These are phyloP conservation scores for Psophia crepitans DNA, from an alignment of 2,113 vertebrate genomes.

Conservation along the genomic window DNA sequence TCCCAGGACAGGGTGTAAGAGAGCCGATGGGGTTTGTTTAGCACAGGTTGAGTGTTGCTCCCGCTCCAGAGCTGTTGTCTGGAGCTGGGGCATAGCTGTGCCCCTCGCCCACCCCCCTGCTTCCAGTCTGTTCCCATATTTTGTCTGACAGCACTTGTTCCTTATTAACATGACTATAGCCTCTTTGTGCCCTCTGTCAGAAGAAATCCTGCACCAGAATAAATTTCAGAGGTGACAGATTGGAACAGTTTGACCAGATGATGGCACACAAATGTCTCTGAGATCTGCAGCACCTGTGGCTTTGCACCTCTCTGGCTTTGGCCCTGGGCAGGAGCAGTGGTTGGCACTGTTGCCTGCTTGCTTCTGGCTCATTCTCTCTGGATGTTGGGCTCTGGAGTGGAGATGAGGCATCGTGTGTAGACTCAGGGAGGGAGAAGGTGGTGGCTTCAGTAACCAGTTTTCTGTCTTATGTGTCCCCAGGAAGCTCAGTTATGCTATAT, in stretches of 20 bases:
- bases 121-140: slow-evolving; percentile 55
- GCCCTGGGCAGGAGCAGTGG: not conserved
- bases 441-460: not conserved
- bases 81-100: not conserved
- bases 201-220: slow-evolving; percentile 38
- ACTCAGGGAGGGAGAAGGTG: not conserved
- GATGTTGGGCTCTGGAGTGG: not conserved
- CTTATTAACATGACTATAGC: slow-evolving; percentile 50
- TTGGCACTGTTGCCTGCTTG: not conserved
- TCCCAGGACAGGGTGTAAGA: not conserved
- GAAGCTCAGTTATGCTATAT: not conserved
- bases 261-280: slow-evolving; percentile 43
- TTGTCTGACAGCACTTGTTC: slow-evolving; percentile 40
- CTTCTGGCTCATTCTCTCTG: not conserved
- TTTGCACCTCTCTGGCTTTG: not conserved
- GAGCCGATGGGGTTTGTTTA: not conserved
- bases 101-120: not conserved
- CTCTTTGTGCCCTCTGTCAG: slow-evolving; percentile 43
- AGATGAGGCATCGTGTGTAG: not conserved
- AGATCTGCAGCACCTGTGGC: not conserved
- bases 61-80: not conserved
- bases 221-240: slow-evolving; percentile 61
- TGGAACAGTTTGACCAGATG: slow-evolving; percentile 44
- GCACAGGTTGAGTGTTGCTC: not conserved
- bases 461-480: not conserved